These are phyloP conservation scores for Etheostoma spectabile DNA, from an alignment of 2,113 vertebrate species.

Conservation along the genomic window DNA sequence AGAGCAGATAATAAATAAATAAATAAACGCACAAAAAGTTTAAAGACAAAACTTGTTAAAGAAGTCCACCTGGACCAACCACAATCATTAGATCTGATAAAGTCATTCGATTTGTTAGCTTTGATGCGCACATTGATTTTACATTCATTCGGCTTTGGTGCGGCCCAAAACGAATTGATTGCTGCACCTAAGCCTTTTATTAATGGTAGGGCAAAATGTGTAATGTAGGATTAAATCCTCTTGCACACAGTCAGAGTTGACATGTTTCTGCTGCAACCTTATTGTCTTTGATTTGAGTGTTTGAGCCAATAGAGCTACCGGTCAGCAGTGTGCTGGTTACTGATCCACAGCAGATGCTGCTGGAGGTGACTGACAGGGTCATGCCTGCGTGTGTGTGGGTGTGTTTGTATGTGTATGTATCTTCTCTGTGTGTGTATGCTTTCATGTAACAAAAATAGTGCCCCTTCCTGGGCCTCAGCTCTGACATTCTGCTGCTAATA, in stretches of 20 bases:
- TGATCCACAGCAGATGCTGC: conserved; percentile 29
- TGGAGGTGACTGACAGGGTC: conserved; percentile 48
- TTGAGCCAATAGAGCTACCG: conserved; percentile 4
- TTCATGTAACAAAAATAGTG: conserved; percentile 74
- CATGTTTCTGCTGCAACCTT: not conserved
- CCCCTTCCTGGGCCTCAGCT: conserved; percentile 52
- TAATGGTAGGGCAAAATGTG: not conserved
- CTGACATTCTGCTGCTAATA: conserved; percentile 68
- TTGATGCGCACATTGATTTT: too few relatives aligned
- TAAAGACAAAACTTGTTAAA: too few relatives aligned
- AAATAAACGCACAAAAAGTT: too few relatives aligned
- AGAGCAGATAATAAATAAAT: too few relatives aligned
- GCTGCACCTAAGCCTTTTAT: too few relatives aligned
- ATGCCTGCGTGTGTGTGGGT: conserved; percentile 48
- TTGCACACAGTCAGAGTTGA: not conserved
- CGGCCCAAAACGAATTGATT: too few relatives aligned
- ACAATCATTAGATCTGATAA: too few relatives aligned
- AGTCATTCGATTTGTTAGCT: too few relatives aligned
- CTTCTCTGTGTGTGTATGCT: conserved; percentile 50
- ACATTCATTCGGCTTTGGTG: too few relatives aligned
- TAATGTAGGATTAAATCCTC: not conserved
- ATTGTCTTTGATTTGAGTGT: not conserved
- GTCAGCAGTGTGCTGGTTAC: conserved; percentile 32
- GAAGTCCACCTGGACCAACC: too few relatives aligned
- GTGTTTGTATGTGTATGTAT: conserved; percentile 38